A percentile compares a stretch with the other conserved stretches of the same genome.
These are phyloP conservation scores for Poecilia latipinna DNA, from an alignment of 2,113 vertebrate genomes.

Conservation along the genomic window DNA sequence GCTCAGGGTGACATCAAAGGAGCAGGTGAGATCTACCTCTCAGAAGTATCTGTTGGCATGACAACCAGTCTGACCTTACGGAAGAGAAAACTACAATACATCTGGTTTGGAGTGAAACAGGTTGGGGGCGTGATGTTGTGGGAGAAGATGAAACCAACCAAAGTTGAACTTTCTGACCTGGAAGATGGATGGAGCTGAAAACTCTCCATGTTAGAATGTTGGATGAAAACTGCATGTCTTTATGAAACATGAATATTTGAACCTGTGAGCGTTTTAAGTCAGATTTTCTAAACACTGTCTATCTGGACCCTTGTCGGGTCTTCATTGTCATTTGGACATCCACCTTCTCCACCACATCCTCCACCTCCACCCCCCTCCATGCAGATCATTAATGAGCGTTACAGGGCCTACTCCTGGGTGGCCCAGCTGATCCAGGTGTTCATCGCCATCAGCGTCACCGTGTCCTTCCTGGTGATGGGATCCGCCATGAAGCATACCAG, in stretches of 20 bases:
- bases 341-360: neutral
- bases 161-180: too few relatives aligned
- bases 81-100: too few relatives aligned
- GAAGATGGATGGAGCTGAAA: too few relatives aligned
- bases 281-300: neutral
- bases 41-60: too few relatives aligned
- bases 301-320: neutral
- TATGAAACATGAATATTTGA: neutral
- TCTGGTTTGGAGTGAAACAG: too few relatives aligned
- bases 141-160: too few relatives aligned
- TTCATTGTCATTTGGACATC: constrained; percentile 27
- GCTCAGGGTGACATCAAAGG: too few relatives aligned
- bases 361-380: constrained; percentile 24
- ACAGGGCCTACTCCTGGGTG: constrained; percentile 74
- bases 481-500: constrained; percentile 80
- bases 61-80: too few relatives aligned
- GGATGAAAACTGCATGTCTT: neutral
- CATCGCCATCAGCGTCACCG: constrained; percentile 76
- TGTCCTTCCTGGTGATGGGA: constrained; percentile 80
- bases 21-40: too few relatives aligned
- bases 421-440: constrained; percentile 78
- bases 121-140: too few relatives aligned
- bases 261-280: neutral
- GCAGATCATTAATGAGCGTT: constrained; percentile 74
- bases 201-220: too few relatives aligned